Conservation (phyloP, 2,113 vertebrate species). For the Struthidea cinerea region DNA sequence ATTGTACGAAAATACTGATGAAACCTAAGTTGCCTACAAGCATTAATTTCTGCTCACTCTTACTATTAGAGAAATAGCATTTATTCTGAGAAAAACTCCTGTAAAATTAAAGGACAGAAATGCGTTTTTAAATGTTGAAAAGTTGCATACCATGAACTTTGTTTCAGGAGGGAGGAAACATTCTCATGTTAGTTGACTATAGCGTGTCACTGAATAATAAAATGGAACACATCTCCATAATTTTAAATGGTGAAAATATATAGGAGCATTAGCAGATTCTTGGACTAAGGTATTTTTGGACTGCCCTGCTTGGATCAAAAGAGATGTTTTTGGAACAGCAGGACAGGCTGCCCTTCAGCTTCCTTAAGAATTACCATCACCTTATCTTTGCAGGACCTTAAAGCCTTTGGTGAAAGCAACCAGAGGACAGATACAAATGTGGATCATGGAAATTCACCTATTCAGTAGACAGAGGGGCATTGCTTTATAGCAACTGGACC, state of each 20-base stretch:
- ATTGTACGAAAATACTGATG: conserved; percentile 6
- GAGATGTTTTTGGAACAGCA: neutral
- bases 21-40: neutral
- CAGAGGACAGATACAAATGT: neutral
- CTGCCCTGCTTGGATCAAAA: neutral
- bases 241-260: neutral
- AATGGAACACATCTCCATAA: neutral
- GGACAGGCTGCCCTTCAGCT: neutral
- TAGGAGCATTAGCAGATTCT: neutral
- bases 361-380: neutral
- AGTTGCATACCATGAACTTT: neutral
- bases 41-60: neutral
- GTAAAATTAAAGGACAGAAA: neutral
- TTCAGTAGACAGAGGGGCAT: accelerated
- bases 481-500: neutral
- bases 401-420: neutral
- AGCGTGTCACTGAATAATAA: neutral
- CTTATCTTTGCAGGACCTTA: neutral
- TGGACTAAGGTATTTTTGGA: neutral
- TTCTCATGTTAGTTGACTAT: accelerated
- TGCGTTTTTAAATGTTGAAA: neutral
- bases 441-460: neutral
- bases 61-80: neutral
- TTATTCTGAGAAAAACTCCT: neutral
- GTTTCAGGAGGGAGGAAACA: neutral